Conservation (phyloP, 2,113 vertebrate species). For the Eira barbara region DNA sequence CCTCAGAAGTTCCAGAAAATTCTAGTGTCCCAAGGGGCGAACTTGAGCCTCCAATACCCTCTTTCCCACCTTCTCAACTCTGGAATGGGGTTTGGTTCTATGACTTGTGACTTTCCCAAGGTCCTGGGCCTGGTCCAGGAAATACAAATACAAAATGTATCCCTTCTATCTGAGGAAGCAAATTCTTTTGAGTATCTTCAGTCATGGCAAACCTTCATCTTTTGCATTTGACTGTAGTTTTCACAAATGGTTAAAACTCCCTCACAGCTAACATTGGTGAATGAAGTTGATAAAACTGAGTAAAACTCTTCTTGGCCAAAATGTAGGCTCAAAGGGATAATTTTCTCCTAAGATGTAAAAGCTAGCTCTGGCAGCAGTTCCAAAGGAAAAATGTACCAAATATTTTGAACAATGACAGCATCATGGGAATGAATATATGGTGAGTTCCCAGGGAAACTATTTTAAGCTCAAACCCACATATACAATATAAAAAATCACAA, state of each 20-base stretch:
- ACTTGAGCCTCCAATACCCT: background rate
- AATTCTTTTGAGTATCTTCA: background rate
- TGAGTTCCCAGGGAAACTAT: background rate
- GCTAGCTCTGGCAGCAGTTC: background rate
- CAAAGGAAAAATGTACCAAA: background rate
- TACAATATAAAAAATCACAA: background rate
- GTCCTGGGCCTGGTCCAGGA: background rate
- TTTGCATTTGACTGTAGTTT: background rate
- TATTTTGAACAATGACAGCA: constrained; percentile 33
- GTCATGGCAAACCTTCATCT: background rate
- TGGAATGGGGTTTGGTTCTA: background rate
- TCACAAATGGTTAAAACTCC: background rate
- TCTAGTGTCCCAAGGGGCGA: background rate
- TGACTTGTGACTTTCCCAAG: background rate
- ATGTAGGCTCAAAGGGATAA: background rate
- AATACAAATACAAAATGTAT: background rate
- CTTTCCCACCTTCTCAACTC: background rate
- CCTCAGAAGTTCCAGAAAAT: constrained; percentile 32
- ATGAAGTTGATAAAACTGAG: background rate
- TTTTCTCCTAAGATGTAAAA: constrained; percentile 20
- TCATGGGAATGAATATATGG: background rate
- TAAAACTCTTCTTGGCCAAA: background rate
- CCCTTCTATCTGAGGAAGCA: background rate
- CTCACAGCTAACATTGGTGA: background rate
- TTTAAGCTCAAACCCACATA: background rate